These are phyloP conservation scores for Holotrichia oblita DNA, from an alignment of 1,140 invertebrate genomes.

Conservation along the genomic window DNA sequence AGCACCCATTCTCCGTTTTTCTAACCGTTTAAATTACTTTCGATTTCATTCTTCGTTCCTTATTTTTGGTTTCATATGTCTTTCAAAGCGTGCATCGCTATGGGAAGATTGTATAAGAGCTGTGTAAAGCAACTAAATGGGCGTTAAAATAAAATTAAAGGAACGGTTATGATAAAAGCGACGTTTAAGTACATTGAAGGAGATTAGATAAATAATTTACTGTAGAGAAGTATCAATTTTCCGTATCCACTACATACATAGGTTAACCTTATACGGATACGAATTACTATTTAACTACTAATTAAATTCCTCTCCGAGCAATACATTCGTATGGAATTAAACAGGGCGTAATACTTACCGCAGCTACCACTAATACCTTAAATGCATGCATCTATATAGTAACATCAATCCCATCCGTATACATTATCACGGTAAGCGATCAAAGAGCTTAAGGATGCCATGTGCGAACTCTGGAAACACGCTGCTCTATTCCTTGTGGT, in stretches of 20 bases:
- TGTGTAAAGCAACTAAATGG: not conserved
- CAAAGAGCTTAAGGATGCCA: not conserved
- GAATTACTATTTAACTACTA: not conserved
- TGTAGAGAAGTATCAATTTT: not conserved
- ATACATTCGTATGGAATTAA: not conserved
- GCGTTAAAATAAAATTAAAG: not conserved
- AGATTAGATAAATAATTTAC: slow-evolving; percentile 8
- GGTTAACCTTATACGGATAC: slow-evolving; percentile 6
- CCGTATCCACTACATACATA: not conserved
- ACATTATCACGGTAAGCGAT: slow-evolving; percentile 11
- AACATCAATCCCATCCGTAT: slow-evolving; percentile 12
- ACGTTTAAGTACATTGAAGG: not conserved
- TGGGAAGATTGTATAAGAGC: not conserved
- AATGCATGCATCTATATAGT: not conserved
- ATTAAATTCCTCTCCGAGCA: slow-evolving; percentile 1
- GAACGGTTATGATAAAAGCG: not conserved
- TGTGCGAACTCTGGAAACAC: slow-evolving; percentile 6
- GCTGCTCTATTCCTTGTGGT: not conserved
- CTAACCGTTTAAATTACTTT: slow-evolving; percentile 20
- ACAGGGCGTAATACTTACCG: not conserved
- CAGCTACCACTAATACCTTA: not conserved
- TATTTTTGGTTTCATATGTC: not conserved
- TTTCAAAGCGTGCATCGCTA: not conserved
- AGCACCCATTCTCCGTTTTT: not conserved
- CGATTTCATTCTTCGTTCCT: not conserved